Evolutionary conservation across 2,888 invertebrate species (phyloP).

Genomic region (Silvanus unidentatus): DNA sequence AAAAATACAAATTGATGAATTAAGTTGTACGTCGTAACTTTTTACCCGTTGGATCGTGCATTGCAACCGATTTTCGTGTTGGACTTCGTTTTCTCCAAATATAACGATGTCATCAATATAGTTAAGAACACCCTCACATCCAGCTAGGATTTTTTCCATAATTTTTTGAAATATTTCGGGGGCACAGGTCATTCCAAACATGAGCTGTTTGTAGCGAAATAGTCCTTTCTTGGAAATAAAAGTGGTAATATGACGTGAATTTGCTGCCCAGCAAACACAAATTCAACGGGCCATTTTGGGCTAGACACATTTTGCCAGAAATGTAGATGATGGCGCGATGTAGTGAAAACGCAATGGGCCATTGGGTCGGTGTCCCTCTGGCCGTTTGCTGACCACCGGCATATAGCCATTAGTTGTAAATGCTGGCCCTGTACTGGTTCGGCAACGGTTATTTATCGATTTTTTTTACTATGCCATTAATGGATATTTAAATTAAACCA

Average conservation of each 20-base stretch:
- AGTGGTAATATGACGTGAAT: conserved; percentile 34
- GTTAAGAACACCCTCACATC: conserved; percentile 35
- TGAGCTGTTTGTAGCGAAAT: conserved; percentile 35
- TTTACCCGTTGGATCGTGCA: conserved; percentile 19
- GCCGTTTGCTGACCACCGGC: too few species aligned
- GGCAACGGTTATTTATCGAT: too few species aligned
- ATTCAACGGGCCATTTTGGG: too few species aligned
- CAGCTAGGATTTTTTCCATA: conserved; percentile 33
- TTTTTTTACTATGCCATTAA: too few species aligned
- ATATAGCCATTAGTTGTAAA: too few species aligned
- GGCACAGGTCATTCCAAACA: conserved; percentile 37
- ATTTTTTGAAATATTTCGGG: conserved; percentile 34
- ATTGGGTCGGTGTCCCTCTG: too few species aligned
- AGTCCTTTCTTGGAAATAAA: conserved; percentile 28
- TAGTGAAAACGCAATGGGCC: too few species aligned
- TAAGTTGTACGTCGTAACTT: conserved; percentile 17
- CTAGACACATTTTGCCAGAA: too few species aligned
- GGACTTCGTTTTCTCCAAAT: conserved; percentile 24
- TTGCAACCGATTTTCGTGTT: conserved; percentile 27
- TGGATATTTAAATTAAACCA: too few species aligned
- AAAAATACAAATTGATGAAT: conserved; percentile 31
- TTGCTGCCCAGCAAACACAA: too few species aligned
- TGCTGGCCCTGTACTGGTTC: too few species aligned
- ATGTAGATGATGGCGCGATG: too few species aligned
- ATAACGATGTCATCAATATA: conserved; percentile 41